Evolutionary conservation across 2,888 invertebrate genomes (phyloP).

Genomic region (Allolobophora icterica): DNA sequence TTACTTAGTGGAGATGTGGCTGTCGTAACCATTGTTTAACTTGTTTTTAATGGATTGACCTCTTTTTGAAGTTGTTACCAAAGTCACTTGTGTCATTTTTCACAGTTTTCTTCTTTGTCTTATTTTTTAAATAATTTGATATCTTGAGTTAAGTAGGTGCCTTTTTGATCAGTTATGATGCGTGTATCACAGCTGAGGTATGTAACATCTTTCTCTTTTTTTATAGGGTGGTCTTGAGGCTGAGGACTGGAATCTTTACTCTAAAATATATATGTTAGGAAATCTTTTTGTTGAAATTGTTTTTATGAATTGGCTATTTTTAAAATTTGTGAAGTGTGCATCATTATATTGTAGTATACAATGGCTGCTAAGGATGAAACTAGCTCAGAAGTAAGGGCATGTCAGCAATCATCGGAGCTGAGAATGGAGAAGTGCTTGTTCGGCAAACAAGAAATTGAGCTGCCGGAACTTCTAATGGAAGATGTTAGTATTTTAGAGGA

Average conservation of each 20-base stretch:
- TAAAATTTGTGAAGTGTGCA: not conserved
- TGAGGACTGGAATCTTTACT: not conserved
- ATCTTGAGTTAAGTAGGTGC: not conserved
- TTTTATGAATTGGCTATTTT: not conserved
- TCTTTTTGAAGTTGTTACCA: too few species aligned
- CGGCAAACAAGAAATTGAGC: conserved; percentile 54
- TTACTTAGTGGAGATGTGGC: too few species aligned
- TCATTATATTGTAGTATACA: not conserved
- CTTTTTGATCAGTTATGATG: not conserved
- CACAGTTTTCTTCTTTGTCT: not conserved
- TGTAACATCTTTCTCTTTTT: not conserved
- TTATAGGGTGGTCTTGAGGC: not conserved
- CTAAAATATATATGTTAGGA: too few species aligned
- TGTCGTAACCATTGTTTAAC: too few species aligned
- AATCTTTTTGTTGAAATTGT: not conserved
- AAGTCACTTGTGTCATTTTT: not conserved
- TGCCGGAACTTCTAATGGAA: conserved; percentile 57
- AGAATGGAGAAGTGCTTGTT: conserved; percentile 55
- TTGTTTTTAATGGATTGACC: too few species aligned
- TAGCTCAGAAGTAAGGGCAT: not conserved
- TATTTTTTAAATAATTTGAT: not conserved
- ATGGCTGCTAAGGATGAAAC: not conserved
- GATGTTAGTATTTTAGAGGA: conserved; percentile 50
- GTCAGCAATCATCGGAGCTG: not conserved
- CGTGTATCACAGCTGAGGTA: not conserved